phyloP scores from a whole-genome alignment of 2,113 vertebrate species.

The Nanorana parkeri region DNA sequence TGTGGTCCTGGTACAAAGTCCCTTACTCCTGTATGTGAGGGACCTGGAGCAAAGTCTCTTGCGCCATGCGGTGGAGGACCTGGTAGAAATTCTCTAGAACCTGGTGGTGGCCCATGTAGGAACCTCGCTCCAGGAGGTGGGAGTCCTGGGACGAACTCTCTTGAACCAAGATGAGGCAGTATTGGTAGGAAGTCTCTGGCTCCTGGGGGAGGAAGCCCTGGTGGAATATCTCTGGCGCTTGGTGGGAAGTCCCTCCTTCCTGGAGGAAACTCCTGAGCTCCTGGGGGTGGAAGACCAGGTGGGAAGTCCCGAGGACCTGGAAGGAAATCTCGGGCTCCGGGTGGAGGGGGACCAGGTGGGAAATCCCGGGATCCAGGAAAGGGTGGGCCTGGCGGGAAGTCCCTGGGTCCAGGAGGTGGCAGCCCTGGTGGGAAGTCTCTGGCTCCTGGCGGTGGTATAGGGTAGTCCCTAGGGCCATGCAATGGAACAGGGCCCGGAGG shows the following conservation, averaged over 20 bases:
- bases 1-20: constrained; percentile 34
- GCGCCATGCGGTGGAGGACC: constrained; percentile 6
- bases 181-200: constrained; percentile 2
- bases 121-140: constrained; percentile 26
- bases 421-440: constrained; percentile 47
- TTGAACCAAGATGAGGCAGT: not conserved
- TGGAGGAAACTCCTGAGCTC: constrained; percentile 34
- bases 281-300: constrained; percentile 57
- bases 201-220: not conserved
- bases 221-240: not conserved
- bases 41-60: constrained; percentile 43
- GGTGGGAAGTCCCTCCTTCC: constrained; percentile 61
- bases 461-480: constrained; percentile 68
- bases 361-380: constrained; percentile 15
- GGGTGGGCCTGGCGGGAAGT: constrained; percentile 26
- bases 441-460: constrained; percentile 14
- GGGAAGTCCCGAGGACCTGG: constrained; percentile 35
- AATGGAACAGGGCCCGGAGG: constrained; percentile 54
- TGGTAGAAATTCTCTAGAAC: constrained; percentile 13
- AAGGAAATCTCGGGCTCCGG: constrained; percentile 35
- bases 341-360: constrained; percentile 49
- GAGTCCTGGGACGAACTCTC: constrained; percentile 28
- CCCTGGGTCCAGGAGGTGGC: not conserved
- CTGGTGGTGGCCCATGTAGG: constrained; percentile 1
- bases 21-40: not conserved